phyloP scores from a whole-genome alignment of 2,113 vertebrate genomes.

The Cephalophus harveyi region DNA sequence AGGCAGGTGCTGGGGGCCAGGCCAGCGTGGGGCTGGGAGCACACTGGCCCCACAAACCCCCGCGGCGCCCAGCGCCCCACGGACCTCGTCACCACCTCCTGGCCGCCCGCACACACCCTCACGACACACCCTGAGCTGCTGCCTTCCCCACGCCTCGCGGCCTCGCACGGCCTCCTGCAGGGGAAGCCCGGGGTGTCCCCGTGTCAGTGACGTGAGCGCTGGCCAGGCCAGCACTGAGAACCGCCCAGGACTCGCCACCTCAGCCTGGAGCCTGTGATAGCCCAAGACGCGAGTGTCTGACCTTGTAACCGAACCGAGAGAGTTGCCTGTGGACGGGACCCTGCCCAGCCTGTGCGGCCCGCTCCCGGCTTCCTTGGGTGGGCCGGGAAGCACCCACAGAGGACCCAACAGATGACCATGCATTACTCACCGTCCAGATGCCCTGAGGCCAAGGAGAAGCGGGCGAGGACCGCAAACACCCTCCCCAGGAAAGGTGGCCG shows the following conservation, averaged over 20 bases:
- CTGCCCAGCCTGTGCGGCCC: fast-evolving
- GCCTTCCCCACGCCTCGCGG: fast-evolving
- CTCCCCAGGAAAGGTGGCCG: not conserved
- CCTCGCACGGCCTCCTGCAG: not conserved
- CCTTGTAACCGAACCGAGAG: not conserved
- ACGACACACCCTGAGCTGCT: not conserved
- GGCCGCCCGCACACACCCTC: not conserved
- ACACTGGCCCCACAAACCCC: not conserved
- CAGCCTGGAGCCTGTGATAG: not conserved
- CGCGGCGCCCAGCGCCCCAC: fast-evolving
- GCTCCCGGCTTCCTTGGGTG: not conserved
- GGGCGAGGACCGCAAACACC: not conserved
- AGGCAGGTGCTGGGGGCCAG: not conserved
- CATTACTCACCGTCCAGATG: fast-evolving
- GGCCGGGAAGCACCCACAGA: not conserved
- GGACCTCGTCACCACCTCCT: not conserved
- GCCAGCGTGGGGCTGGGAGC: fast-evolving
- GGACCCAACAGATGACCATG: not conserved
- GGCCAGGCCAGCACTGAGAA: not conserved
- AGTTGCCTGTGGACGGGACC: not conserved
- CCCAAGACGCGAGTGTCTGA: not conserved
- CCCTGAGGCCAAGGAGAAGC: not conserved
- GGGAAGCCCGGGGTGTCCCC: not conserved
- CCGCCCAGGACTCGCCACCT: not conserved
- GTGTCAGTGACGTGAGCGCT: not conserved